These are phyloP conservation scores for Austrolebias charrua DNA, from an alignment of 2,797 vertebrate genomes.

Conservation along the genomic window DNA sequence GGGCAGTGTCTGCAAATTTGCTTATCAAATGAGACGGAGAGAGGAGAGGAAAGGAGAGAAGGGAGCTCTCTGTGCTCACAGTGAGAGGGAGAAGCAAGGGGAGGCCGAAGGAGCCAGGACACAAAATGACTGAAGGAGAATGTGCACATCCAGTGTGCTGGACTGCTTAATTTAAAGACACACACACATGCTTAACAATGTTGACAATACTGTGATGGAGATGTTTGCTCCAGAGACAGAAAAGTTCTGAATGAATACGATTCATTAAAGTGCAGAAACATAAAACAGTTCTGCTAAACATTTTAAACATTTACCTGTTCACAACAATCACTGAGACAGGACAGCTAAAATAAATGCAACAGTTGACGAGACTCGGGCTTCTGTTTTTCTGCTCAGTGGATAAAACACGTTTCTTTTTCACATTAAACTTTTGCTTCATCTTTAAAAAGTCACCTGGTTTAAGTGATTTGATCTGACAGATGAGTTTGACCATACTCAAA, in stretches of 20 bases:
- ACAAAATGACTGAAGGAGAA: slow-evolving; percentile 62
- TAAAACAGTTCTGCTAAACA: too few relatives aligned
- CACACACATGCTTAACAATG: slow-evolving; percentile 28
- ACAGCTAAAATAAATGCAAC: background rate
- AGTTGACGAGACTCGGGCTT: background rate
- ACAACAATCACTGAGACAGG: background rate
- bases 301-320: background rate
- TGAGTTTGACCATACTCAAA: background rate
- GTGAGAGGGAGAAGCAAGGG: slow-evolving; percentile 62
- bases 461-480: slow-evolving; percentile 11
- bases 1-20: slow-evolving; percentile 99
- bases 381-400: background rate
- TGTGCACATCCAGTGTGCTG: slow-evolving; percentile 60
- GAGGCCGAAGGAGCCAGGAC: slow-evolving; percentile 73
- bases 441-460: slow-evolving; percentile 1
- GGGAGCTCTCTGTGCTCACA: slow-evolving; percentile 64
- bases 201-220: slow-evolving; percentile 22
- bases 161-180: slow-evolving; percentile 74
- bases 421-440: background rate
- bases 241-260: slow-evolving; percentile 28
- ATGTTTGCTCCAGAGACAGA: slow-evolving; percentile 9
- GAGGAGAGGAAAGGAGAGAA: slow-evolving; percentile 69
- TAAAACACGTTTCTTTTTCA: background rate
- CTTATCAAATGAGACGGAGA: slow-evolving; percentile 99
- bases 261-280: background rate